A percentile compares a stretch with the other conserved stretches of the same genome.
Evolutionary conservation across 2,888 invertebrate species (phyloP).

Genomic region (Lumbricus terrestris): DNA sequence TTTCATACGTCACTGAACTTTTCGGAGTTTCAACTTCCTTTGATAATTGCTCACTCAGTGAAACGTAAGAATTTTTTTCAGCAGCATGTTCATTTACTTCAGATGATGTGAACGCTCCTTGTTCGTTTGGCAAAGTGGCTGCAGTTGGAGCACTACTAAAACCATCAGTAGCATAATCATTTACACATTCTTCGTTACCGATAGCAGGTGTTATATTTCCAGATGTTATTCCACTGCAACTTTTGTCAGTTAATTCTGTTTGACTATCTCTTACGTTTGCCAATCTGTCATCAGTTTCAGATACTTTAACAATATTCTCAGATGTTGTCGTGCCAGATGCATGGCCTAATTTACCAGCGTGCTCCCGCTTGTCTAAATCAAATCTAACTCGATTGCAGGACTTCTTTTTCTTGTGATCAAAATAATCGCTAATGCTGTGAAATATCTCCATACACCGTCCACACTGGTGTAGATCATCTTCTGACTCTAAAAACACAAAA

Average conservation of each 20-base stretch:
- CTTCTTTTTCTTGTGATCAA: conserved; percentile 37
- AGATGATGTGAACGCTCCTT: neutral
- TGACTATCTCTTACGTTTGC: neutral
- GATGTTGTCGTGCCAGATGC: neutral
- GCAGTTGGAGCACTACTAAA: neutral
- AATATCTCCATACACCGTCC: conserved; percentile 37
- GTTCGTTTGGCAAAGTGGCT: neutral
- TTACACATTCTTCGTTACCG: neutral
- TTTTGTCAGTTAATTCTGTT: neutral
- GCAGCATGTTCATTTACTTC: neutral
- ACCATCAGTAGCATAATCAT: neutral
- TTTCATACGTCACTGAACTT: neutral
- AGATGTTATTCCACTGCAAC: neutral
- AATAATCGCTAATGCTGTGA: conserved; percentile 33
- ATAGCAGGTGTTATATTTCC: neutral
- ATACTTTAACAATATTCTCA: neutral
- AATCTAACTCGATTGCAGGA: conserved; percentile 21
- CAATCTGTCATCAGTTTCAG: neutral
- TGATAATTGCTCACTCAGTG: neutral
- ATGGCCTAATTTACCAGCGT: neutral
- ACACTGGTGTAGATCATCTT: conserved; percentile 40
- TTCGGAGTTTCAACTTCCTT: neutral
- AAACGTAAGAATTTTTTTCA: neutral
- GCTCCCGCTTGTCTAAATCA: neutral
- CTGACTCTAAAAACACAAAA: conserved; percentile 23